Conservation (phyloP, 2,888 invertebrate species). For the Euphydryas editha region DNA sequence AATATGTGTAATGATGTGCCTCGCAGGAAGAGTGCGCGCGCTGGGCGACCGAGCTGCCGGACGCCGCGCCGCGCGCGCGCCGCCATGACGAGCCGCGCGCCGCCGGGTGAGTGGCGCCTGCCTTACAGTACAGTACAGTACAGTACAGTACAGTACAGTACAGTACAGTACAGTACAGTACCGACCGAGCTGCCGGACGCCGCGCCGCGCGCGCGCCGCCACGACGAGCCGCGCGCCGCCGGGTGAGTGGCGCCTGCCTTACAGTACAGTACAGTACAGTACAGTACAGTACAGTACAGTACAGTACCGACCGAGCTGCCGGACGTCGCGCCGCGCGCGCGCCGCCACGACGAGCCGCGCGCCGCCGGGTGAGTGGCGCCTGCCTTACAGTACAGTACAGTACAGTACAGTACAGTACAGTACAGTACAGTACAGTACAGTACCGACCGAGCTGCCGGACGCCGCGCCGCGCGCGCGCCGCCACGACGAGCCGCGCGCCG, state of each 20-base stretch:
- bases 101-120: conserved; percentile 9
- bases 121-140: too few relatives aligned
- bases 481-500: background rate
- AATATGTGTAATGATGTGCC: too few relatives aligned
- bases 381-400: too few relatives aligned
- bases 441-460: conserved; percentile 42
- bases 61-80: conserved; percentile 17
- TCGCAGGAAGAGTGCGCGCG: conserved; percentile 65
- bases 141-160: too few relatives aligned
- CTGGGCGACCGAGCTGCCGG: conserved; percentile 51
- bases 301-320: conserved; percentile 39
- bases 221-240: background rate
- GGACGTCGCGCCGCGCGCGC: conserved; percentile 23
- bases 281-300: too few relatives aligned
- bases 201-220: conserved; percentile 14
- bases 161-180: too few relatives aligned
- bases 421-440: too few relatives aligned
- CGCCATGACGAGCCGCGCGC: background rate
- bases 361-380: conserved; percentile 16
- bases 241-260: conserved; percentile 8
- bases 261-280: too few relatives aligned
- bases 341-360: too few relatives aligned
- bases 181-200: conserved; percentile 41
- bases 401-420: too few relatives aligned
- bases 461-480: conserved; percentile 13